A percentile compares a stretch with the other conserved stretches of the same genome.
phyloP scores from a whole-genome alignment of 1,140 invertebrate genomes.

The Lamellibrachia luymesi region DNA sequence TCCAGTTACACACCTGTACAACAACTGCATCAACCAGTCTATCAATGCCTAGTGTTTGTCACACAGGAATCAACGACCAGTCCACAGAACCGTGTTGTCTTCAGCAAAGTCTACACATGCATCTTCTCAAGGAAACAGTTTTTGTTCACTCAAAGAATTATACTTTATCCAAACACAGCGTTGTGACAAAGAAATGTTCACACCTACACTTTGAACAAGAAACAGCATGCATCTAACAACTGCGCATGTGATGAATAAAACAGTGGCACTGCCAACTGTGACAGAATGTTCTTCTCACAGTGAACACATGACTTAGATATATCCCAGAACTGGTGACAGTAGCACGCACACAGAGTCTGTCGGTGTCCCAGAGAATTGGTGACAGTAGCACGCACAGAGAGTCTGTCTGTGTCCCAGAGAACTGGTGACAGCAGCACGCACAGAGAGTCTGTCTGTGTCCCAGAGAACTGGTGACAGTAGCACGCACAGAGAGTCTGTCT shows the following conservation, averaged over 20 bases:
- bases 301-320: background rate
- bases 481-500: no score
- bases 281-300: background rate
- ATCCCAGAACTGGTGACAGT: background rate
- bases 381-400: no score
- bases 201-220: background rate
- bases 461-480: no score
- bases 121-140: background rate
- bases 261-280: no score
- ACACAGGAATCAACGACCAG: background rate
- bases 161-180: background rate
- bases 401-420: no score
- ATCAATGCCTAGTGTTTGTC: background rate
- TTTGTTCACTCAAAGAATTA: background rate
- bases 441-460: no score
- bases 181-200: background rate
- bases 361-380: no score
- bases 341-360: background rate
- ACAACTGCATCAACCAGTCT: background rate
- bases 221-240: background rate
- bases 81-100: background rate
- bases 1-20: background rate
- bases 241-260: background rate
- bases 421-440: no score
- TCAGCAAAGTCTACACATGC: background rate